Conservation (phyloP, 2,888 invertebrate genomes). For the Gymnoscelis rufifasciata region DNA sequence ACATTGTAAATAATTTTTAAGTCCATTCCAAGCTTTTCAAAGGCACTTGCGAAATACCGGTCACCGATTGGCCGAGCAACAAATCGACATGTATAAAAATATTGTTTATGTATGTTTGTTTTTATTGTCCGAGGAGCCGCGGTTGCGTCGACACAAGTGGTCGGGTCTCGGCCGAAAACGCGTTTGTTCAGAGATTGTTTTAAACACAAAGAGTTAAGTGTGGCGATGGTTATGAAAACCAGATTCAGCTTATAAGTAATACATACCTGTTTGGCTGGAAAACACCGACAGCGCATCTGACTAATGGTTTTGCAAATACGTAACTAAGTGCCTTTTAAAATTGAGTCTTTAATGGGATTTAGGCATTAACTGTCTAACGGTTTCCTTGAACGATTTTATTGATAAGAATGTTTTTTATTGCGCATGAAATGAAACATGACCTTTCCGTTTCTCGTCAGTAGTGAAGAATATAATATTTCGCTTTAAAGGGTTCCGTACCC, state of each 20-base stretch:
- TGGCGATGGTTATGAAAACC: constrained; percentile 28
- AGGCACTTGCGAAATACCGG: neutral
- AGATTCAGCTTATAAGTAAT: constrained; percentile 29
- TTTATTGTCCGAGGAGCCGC: neutral
- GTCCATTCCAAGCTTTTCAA: constrained; percentile 23
- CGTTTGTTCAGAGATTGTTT: constrained; percentile 8
- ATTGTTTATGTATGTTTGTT: constrained; percentile 2
- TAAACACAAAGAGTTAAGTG: constrained; percentile 20
- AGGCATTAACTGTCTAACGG: neutral
- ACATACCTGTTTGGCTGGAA: constrained; percentile 40
- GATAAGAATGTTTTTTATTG: too few relatives aligned
- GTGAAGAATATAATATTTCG: too few relatives aligned
- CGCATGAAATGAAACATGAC: too few relatives aligned
- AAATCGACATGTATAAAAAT: constrained; percentile 6
- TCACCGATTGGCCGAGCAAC: constrained; percentile 4
- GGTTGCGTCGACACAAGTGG: constrained; percentile 4
- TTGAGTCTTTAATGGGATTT: neutral
- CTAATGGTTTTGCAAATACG: constrained; percentile 4
- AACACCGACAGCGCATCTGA: constrained; percentile 29
- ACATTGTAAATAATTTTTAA: constrained; percentile 28
- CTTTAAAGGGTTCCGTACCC: too few relatives aligned
- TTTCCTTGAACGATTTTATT: too few relatives aligned
- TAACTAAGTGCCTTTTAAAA: neutral
- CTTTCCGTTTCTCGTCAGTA: too few relatives aligned
- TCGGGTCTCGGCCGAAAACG: neutral